These are phyloP conservation scores for Andrena flavipes DNA, from an alignment of 2,888 invertebrate species.

Conservation along the genomic window DNA sequence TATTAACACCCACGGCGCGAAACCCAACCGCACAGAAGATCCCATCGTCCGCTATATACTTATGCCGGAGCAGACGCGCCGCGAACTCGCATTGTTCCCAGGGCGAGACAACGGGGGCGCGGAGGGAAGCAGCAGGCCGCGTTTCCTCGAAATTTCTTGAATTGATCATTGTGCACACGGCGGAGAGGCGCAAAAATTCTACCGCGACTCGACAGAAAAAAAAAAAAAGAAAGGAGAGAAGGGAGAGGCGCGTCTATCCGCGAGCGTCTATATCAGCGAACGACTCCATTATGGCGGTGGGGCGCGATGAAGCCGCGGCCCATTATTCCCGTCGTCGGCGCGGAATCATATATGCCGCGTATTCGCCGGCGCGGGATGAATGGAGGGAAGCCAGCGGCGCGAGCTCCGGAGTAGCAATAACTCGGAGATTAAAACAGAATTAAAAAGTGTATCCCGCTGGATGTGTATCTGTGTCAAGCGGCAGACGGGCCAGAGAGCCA, in stretches of 20 bases:
- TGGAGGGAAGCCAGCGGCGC: slow-evolving; percentile 61
- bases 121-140: neutral
- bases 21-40: neutral
- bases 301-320: slow-evolving; percentile 60
- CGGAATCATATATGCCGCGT: slow-evolving; percentile 72
- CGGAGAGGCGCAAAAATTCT: neutral
- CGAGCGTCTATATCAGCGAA: slow-evolving; percentile 58
- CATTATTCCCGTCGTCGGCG: slow-evolving; percentile 76
- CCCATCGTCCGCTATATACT: slow-evolving; percentile 20
- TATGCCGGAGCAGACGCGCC: slow-evolving; percentile 11
- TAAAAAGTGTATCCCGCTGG: slow-evolving; percentile 79
- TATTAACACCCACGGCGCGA: slow-evolving; percentile 13
- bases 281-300: slow-evolving; percentile 71
- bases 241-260: slow-evolving; percentile 30
- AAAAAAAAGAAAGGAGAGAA: neutral
- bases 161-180: slow-evolving; percentile 38
- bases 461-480: slow-evolving; percentile 81
- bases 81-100: slow-evolving; percentile 22
- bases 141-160: slow-evolving; percentile 38
- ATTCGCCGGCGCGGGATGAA: slow-evolving; percentile 75
- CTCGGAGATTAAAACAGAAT: slow-evolving; percentile 84
- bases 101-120: slow-evolving; percentile 24
- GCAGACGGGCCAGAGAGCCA: slow-evolving; percentile 56
- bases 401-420: slow-evolving; percentile 81
- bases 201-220: neutral